Base-by-base conservation (phyloP, 2,797 vertebrate genomes). In the Tadarida brasiliensis region DNA sequence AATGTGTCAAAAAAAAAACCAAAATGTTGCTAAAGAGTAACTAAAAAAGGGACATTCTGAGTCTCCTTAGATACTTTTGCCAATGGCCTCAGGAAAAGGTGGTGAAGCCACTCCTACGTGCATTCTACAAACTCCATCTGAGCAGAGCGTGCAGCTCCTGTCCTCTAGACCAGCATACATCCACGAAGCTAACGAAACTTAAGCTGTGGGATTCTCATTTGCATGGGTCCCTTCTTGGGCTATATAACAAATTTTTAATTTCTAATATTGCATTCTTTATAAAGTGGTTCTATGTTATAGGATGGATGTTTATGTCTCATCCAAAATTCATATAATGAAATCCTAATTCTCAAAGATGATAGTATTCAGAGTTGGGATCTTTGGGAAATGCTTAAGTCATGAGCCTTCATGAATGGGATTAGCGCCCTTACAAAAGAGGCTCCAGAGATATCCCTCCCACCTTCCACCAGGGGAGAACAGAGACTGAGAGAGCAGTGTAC, bases 1-100 rank as follows among this genome's bases (percentile, higher is more conserved):
- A 74, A 26, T 30, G 16, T 81, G 86, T 51, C 89, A 76, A 84
- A 92, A 81, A 30, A 70, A 88, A 94, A 33, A n/a, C n/a, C n/a
- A n/a, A n/a, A n/a, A n/a, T n/a, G 4, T 2, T 84, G 8, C 56
- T 28, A 57, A 86, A 74, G 12, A 35, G 5, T 59, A 80, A 80
- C 10, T 82, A 49, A 57, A 85, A 81, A 49, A 76, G 22, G 76
- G 59, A 67, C 20, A 19, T 70, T 49, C 5, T 88, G 49, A 84
- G 28, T 15, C 4, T 30, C 7, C 49, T 71, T 17, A 77, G 87
- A 91, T 24, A 57, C 44, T 89, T 87, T 80, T 88, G n/a, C 54
- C 19, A 87, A 14, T 35, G 54, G 24, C 28, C 70, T 12, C 15
- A 33, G 19, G 35, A 76, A 16, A 0, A 5, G 17, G 63, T 47